These are phyloP conservation scores for Nebria salina DNA, from an alignment of 2,888 invertebrate species.

Conservation along the genomic window DNA sequence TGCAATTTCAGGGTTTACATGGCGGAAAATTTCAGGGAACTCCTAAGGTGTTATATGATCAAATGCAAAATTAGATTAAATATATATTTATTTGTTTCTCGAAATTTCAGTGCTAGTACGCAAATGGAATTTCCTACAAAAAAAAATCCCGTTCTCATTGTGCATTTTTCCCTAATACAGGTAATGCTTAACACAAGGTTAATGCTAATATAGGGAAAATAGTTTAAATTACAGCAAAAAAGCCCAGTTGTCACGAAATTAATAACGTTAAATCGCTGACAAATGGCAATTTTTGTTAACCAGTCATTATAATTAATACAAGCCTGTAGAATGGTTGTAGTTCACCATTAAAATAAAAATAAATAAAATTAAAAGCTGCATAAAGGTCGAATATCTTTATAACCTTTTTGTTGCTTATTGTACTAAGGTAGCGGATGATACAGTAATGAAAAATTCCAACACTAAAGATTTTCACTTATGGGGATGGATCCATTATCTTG, in stretches of 20 bases:
- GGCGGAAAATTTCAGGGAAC: background rate
- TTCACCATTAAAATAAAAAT: no score
- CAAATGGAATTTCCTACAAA: background rate
- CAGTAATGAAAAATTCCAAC: slow-evolving; percentile 10
- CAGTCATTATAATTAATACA: no score
- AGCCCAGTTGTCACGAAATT: background rate
- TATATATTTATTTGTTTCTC: background rate
- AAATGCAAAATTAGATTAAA: background rate
- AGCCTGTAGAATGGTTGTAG: no score
- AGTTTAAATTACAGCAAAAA: background rate
- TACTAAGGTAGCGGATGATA: background rate
- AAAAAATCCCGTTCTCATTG: background rate
- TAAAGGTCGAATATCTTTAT: background rate
- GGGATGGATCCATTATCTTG: background rate
- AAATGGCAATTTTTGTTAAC: no score
- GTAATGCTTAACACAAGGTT: background rate
- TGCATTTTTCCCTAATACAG: background rate
- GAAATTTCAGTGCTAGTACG: background rate
- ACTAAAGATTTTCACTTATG: background rate
- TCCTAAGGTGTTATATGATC: background rate
- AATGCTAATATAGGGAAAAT: background rate
- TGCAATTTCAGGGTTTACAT: background rate
- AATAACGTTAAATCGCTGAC: no score
- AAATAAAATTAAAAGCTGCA: no score
- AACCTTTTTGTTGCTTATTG: background rate